Base-by-base conservation (phyloP, 2,888 invertebrate genomes). In the Pedicia rivosa region DNA sequence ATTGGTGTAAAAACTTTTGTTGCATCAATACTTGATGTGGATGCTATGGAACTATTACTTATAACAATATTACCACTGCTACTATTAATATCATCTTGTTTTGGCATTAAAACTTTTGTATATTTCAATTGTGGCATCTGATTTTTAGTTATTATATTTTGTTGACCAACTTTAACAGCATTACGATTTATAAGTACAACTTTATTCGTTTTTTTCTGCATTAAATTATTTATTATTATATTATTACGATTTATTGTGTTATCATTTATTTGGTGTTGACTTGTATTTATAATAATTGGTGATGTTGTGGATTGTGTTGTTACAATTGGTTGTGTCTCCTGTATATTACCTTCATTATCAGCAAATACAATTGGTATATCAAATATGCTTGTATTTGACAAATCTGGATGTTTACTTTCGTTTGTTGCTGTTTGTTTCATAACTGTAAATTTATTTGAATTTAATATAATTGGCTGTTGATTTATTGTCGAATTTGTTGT, bases 291-390 rank as follows among this genome's bases (percentile, higher is more conserved):
- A 17, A 38, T 29, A 26, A 34, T 14, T 14, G 20, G 22, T 15
- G 24, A 15, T n/a, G 17, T 28, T 27, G 29, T 19, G 26, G 27
- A 29, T n/a, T 36, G 45, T 44, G 10, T 46, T 5, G 22, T 29
- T 5, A 17, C 12, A 42, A 20, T 49, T 40, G 42, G 48, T 10
- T 44, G 37, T 8, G 49, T 32, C 24, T 34, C 24, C n/a, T 35
- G 35, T n/a, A 50, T 48, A 44, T 47, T 62, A 3, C 62, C 62
- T 24, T 62, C 59, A 43, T 70, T 72, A 44, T 74, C 74, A 2
- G 74, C 74, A 50, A 74, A 74, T 40, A 74, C 68, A 45, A 74
- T 74, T 2, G 74, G 74, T 50, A 74, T 65, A 48, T 74, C 73
- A 48, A 73, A 64, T 31, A 74, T 74, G 48, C 71, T 73, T 40